Evolutionary conservation across 2,888 invertebrate species (phyloP).

Genomic region (Diaphora mendica): DNA sequence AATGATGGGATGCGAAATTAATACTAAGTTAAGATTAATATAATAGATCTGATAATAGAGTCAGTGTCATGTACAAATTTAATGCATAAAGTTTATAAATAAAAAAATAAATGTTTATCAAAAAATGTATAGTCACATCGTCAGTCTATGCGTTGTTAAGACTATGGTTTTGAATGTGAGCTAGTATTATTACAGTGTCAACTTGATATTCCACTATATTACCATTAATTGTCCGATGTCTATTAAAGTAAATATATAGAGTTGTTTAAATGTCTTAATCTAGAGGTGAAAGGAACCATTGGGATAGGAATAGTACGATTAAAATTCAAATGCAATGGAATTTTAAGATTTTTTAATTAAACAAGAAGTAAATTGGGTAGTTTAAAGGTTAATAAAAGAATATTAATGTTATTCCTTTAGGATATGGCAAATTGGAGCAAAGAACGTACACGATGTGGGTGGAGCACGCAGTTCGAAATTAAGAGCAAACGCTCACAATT

Average conservation of each 20-base stretch:
- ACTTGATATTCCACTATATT: conserved; percentile 30
- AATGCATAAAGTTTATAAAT: neutral
- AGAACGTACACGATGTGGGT: neutral
- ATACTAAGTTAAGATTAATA: too few species aligned
- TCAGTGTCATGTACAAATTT: too few species aligned
- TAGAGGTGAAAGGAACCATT: conserved; percentile 12
- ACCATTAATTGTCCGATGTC: conserved; percentile 24
- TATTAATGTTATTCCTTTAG: neutral
- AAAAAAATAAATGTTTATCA: neutral
- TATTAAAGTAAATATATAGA: conserved; percentile 40
- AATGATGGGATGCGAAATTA: too few species aligned
- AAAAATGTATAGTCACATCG: neutral
- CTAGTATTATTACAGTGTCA: conserved; percentile 33
- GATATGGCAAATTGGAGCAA: neutral
- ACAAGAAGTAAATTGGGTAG: neutral
- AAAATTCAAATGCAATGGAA: conserved; percentile 18
- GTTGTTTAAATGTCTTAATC: conserved; percentile 36
- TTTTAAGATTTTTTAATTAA: neutral
- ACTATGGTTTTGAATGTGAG: conserved; percentile 29
- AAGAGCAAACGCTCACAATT: neutral
- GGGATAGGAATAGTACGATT: conserved; percentile 6
- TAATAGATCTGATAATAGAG: too few species aligned
- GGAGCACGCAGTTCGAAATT: neutral
- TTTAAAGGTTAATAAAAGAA: neutral
- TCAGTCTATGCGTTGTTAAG: conserved; percentile 1